A percentile compares a stretch with the other conserved stretches of the same genome.
phyloP scores from a whole-genome alignment of 2,797 vertebrate genomes.

The Epinephelus malabaricus region DNA sequence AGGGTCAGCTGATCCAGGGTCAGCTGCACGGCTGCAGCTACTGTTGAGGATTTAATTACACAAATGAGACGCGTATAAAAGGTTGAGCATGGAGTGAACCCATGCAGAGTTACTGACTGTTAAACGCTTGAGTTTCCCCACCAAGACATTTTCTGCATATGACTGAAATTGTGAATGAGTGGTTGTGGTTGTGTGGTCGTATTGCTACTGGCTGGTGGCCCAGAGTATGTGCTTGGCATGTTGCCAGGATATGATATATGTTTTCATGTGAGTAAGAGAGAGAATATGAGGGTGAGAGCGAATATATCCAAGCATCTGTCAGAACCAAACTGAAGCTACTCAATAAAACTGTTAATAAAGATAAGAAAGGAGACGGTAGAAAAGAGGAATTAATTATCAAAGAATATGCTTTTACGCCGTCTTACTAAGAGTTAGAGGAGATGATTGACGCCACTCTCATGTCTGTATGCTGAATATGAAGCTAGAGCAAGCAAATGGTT shows the following conservation, averaged over 20 bases:
- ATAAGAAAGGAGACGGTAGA: neutral
- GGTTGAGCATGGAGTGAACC: slow-evolving; percentile 18
- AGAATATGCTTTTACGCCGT: no score
- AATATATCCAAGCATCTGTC: slow-evolving; percentile 33
- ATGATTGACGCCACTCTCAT: neutral
- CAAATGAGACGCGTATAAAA: slow-evolving; percentile 14
- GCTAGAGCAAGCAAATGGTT: neutral
- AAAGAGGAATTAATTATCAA: neutral
- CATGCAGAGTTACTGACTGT: slow-evolving; percentile 6
- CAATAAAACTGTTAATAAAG: neutral
- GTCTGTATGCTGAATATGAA: no score
- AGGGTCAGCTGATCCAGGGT: slow-evolving; percentile 55
- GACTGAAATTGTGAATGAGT: slow-evolving; percentile 73
- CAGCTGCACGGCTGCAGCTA: slow-evolving; percentile 36
- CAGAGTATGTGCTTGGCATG: slow-evolving; percentile 55
- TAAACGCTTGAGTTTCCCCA: slow-evolving; percentile 27
- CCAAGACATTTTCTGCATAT: neutral
- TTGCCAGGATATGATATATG: slow-evolving; percentile 54
- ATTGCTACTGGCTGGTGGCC: slow-evolving; percentile 62
- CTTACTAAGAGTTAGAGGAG: neutral
- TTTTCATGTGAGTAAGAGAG: slow-evolving; percentile 49
- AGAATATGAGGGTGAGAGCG: slow-evolving; percentile 42
- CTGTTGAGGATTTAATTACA: slow-evolving; percentile 51
- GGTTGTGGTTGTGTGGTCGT: slow-evolving; percentile 39
- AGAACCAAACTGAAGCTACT: slow-evolving; percentile 15